These are phyloP conservation scores for Scolopax rusticola DNA, from an alignment of 2,797 vertebrate genomes.

Conservation along the genomic window DNA sequence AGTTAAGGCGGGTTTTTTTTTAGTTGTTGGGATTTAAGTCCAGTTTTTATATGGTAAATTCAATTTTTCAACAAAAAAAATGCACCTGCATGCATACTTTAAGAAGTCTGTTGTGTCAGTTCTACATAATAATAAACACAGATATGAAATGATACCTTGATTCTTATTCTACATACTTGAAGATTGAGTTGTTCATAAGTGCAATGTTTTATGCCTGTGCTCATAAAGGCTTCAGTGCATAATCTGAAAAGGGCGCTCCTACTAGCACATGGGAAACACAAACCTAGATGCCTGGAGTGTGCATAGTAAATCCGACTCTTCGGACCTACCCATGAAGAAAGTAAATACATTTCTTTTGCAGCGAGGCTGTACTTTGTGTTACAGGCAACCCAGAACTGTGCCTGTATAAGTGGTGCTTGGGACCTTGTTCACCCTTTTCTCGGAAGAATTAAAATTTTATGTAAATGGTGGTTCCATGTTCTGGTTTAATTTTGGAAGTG, in stretches of 20 bases:
- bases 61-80: not conserved
- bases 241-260: not conserved
- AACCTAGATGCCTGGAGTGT: not conserved
- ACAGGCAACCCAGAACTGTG: not conserved
- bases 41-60: not conserved
- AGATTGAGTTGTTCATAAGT: not conserved
- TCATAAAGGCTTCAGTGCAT: not conserved
- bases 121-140: not conserved
- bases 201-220: not conserved
- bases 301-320: not conserved
- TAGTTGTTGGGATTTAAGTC: not conserved
- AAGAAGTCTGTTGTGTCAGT: not conserved
- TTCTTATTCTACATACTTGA: not conserved
- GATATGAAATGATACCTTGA: not conserved
- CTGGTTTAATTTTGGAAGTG: not conserved
- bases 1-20: not conserved
- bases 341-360: not conserved
- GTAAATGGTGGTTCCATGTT: not conserved
- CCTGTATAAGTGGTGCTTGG: not conserved
- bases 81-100: not conserved
- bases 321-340: not conserved
- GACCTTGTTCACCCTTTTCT: not conserved
- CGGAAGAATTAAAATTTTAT: not conserved
- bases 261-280: not conserved
- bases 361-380: not conserved